Percentiles rank a stretch among this genome's conserved stretches.
Evolutionary conservation across 1,140 invertebrate genomes (phyloP).

Genomic region (Procambarus virginalis): DNA sequence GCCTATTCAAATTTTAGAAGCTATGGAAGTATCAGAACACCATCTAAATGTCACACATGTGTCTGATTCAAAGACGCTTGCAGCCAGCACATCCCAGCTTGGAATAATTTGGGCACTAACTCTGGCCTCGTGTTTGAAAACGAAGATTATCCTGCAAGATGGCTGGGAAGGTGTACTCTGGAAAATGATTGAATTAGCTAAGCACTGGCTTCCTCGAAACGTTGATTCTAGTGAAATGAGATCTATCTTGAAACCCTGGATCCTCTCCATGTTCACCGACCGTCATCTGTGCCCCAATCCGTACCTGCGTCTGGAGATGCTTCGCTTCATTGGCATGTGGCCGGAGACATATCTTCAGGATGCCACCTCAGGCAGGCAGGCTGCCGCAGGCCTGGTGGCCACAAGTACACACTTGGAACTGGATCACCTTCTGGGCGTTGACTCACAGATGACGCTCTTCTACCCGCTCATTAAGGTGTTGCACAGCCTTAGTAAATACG

Average conservation of each 20-base stretch:
- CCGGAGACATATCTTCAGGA: not conserved
- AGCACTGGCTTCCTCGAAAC: not conserved
- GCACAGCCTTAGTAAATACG: not conserved
- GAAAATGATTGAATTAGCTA: not conserved
- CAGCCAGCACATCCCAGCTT: too few species aligned
- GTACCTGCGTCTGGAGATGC: slow-evolving; percentile 3
- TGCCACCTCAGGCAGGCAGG: not conserved
- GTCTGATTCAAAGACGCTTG: too few species aligned
- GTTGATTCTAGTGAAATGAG: not conserved
- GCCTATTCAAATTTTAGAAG: too few species aligned
- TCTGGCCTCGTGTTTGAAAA: too few species aligned
- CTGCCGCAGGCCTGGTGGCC: not conserved
- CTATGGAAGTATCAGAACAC: too few species aligned
- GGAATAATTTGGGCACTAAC: too few species aligned
- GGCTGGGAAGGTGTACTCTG: not conserved
- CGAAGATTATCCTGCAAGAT: too few species aligned
- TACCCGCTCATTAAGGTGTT: not conserved
- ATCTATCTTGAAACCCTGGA: not conserved
- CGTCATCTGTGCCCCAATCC: not conserved
- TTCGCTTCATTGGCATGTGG: not conserved
- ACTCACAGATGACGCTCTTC: not conserved
- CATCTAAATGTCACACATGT: too few species aligned
- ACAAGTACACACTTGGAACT: not conserved
- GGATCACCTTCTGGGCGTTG: not conserved
- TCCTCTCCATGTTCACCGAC: not conserved